A percentile compares a stretch with the other conserved stretches of the same genome.
Conservation (phyloP, 2,113 vertebrate genomes). For the Opisthocomus hoazin region DNA sequence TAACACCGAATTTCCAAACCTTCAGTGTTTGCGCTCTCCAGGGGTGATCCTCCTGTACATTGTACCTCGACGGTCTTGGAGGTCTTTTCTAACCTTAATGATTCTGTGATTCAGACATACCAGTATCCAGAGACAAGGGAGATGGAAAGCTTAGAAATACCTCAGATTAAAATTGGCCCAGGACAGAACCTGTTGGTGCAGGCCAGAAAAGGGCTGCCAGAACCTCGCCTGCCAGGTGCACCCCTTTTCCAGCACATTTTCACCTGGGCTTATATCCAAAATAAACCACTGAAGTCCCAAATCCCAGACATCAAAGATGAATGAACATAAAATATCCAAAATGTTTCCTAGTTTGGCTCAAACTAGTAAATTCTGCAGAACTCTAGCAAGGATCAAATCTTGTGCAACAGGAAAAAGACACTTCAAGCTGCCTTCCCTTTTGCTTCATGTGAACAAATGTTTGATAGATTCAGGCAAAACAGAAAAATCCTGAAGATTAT, state of each 20-base stretch:
- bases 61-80: no score
- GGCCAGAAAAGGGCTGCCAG: background rate
- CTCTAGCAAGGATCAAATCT: background rate
- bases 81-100: no score
- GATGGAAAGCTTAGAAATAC: background rate
- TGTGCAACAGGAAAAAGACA: constrained; percentile 1
- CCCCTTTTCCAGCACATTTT: constrained; percentile 39
- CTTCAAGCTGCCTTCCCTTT: background rate
- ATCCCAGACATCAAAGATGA: background rate
- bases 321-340: background rate
- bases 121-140: background rate
- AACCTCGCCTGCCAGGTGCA: constrained; percentile 4
- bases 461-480: background rate
- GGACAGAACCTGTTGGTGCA: background rate
- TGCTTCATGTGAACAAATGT: background rate
- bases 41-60: background rate
- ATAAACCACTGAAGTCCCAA: background rate
- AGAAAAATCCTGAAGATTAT: background rate
- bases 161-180: background rate
- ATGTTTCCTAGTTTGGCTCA: background rate
- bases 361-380: background rate
- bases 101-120: no score
- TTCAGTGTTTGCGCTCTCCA: background rate
- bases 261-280: constrained; percentile 9
- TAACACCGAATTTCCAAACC: background rate